Percentiles rank a stretch among this genome's conserved stretches.
Conservation (phyloP, 2,888 invertebrate species). For the Apamea epomidion region DNA sequence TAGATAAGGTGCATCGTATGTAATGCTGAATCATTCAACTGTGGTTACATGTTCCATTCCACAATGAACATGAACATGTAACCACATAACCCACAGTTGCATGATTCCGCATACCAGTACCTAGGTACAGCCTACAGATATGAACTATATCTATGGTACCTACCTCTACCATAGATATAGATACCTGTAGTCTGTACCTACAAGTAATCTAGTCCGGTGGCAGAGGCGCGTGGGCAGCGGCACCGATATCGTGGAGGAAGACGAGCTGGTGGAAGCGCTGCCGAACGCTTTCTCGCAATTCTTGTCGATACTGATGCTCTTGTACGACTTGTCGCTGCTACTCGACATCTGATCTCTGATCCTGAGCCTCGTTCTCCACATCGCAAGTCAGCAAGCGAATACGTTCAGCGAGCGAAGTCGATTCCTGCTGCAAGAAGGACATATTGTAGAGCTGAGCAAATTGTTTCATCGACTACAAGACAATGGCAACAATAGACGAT, state of each 20-base stretch:
- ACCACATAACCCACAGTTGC: background rate
- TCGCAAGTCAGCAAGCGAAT: constrained; percentile 96
- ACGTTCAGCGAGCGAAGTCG: constrained; percentile 95
- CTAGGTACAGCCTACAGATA: no score
- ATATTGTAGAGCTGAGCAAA: no score
- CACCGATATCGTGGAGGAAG: constrained; percentile 83
- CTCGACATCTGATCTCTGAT: constrained; percentile 91
- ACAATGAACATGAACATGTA: no score
- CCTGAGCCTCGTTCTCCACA: constrained; percentile 92
- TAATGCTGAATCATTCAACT: no score
- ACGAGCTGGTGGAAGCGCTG: constrained; percentile 87
- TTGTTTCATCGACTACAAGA: constrained; percentile 17
- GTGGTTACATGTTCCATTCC: no score
- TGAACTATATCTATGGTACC: no score
- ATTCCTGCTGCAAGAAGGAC: constrained; percentile 84
- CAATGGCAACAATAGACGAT: constrained; percentile 38
- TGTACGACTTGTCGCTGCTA: constrained; percentile 87
- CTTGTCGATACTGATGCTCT: constrained; percentile 92
- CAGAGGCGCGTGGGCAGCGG: constrained; percentile 81
- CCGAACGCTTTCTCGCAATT: constrained; percentile 90
- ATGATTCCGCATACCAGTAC: no score
- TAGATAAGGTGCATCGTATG: no score
- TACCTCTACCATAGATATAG: background rate
- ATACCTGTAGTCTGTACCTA: no score
- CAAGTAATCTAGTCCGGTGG: constrained; percentile 78